Evolutionary conservation across 2,888 invertebrate species (phyloP).

Genomic region (Lathronympha strigana): DNA sequence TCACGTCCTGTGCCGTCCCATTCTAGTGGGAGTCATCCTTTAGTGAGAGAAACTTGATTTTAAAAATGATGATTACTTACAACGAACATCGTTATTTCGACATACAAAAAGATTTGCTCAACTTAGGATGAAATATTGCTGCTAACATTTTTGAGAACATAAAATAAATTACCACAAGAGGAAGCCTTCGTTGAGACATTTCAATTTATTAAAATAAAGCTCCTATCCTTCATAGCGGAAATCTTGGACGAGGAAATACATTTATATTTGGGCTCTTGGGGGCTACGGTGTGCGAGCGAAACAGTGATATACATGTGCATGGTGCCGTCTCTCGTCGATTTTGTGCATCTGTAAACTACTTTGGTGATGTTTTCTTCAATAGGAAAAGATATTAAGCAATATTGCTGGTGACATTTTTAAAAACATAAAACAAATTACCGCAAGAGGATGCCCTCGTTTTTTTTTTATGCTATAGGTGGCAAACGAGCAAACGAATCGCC

Average conservation of each 20-base stretch:
- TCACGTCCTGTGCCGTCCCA: too few species aligned
- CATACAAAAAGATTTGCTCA: not conserved
- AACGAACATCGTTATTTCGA: not conserved
- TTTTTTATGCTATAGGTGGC: too few species aligned
- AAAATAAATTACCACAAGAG: slow-evolving; percentile 35
- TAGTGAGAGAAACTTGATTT: too few species aligned
- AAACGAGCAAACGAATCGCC: too few species aligned
- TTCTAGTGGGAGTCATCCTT: too few species aligned
- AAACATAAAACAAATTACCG: slow-evolving; percentile 33
- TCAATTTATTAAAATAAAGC: slow-evolving; percentile 40
- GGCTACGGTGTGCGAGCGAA: too few species aligned
- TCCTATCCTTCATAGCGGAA: slow-evolving; percentile 33
- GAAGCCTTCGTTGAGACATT: slow-evolving; percentile 27
- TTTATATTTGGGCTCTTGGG: not conserved
- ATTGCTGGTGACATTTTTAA: not conserved
- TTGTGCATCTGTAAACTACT: too few species aligned
- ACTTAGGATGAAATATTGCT: slow-evolving; percentile 23
- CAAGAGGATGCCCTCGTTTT: slow-evolving; percentile 17
- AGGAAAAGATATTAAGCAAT: too few species aligned
- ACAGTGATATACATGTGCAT: too few species aligned
- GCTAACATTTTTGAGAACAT: not conserved
- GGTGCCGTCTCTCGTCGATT: too few species aligned
- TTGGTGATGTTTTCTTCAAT: too few species aligned
- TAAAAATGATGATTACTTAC: too few species aligned
- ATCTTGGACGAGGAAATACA: slow-evolving; percentile 10